Evolutionary conservation across 2,888 invertebrate species (phyloP).

Genomic region (Chloroclystis v-ata): DNA sequence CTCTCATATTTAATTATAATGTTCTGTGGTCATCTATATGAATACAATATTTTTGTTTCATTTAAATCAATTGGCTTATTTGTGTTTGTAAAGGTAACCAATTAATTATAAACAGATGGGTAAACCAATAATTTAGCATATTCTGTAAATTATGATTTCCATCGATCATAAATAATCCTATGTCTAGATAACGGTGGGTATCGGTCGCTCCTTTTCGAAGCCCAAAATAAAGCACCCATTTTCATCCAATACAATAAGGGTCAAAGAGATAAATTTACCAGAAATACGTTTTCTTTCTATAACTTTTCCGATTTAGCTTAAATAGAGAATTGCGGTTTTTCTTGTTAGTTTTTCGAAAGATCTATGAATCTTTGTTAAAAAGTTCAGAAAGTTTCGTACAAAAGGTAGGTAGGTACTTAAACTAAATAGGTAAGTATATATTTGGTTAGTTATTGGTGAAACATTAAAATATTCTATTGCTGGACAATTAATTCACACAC

Average conservation of each 20-base stretch:
- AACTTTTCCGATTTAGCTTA: constrained; percentile 7
- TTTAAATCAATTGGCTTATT: too few relatives aligned
- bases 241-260: constrained; percentile 26
- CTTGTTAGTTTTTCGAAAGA: background rate
- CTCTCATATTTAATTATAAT: too few relatives aligned
- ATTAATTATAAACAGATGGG: background rate
- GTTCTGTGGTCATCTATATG: too few relatives aligned
- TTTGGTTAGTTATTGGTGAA: too few relatives aligned
- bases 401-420: background rate
- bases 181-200: constrained; percentile 1
- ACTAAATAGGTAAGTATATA: too few relatives aligned
- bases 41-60: too few relatives aligned
- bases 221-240: constrained; percentile 20
- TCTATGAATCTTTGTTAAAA: background rate
- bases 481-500: too few relatives aligned
- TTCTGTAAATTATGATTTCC: background rate
- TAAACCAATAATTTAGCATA: background rate
- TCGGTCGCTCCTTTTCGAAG: constrained; percentile 2
- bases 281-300: constrained; percentile 24
- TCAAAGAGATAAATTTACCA: constrained; percentile 20
- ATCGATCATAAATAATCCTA: constrained; percentile 1
- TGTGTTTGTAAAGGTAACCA: background rate
- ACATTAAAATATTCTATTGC: too few relatives aligned
- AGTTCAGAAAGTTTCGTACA: background rate
- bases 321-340: constrained; percentile 1